Base-by-base conservation (phyloP, 2,797 vertebrate species). In the Oophaga sylvatica region DNA sequence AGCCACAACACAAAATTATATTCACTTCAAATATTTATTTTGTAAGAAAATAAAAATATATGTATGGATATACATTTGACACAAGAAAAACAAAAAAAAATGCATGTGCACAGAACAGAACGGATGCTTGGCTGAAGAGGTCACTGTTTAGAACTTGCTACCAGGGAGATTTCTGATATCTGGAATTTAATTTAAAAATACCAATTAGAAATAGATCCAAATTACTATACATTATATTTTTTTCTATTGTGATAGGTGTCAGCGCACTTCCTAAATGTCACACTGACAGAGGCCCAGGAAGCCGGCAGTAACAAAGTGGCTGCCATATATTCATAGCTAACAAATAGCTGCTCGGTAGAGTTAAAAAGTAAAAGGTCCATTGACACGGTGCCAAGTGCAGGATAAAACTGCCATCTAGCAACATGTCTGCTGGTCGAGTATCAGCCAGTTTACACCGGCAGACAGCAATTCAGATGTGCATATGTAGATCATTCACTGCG, bases 121-220 rank as follows among this genome's bases (percentile, higher is more conserved):
- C 17, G 3, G 41, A 26, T 68, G 8, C 70, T 68, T 77, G 75
- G 60, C 45, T 87, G 57, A 19, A 41, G 45, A 4, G 26, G 26
- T 57, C 76, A 59, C 81, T 29, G 26, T 20, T 29, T 88, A 88
- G 60, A 62, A 62, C 78, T 59, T 67, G 87, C 45, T 81, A 88
- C 22, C 78, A 63, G 75, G 83, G 59, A 26, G 71, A 0, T 6
- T 41, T 85, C 87, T 84, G 76, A 84, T 76, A 88, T 88, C 87
- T 88, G 87, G 53, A 88, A 88, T 48, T 88, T 22, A 85, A 88
- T 88, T 81, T 65, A 63, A 85, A 85, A 88, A 88, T 75, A 81
- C 62, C 17, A 73, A 60, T 80, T 80, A 80, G 29, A 41, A 60
- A 80, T 20, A 19, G 0, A 62, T 12, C 2, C 31, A 73, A 45